phyloP scores from a whole-genome alignment of 1,140 invertebrate genomes.

The Triops cancriformis region DNA sequence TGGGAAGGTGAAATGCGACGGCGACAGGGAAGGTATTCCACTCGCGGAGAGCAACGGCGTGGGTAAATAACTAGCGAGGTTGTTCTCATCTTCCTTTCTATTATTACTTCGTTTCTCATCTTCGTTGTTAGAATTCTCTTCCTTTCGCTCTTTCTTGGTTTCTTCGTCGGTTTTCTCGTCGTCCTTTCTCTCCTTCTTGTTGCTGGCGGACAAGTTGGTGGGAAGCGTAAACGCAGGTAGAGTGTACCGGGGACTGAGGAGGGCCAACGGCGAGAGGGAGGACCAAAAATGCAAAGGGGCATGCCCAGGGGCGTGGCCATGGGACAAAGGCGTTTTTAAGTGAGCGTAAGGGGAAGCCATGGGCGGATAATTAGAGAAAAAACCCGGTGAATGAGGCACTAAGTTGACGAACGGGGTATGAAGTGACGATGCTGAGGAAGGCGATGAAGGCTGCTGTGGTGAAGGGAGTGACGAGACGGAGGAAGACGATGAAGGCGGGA shows the following conservation, averaged over 20 bases:
- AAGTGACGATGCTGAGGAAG: constrained; percentile 24
- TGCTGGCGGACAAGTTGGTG: not conserved
- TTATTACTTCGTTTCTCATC: not conserved
- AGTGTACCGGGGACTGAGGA: constrained; percentile 25
- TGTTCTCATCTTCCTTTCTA: not conserved
- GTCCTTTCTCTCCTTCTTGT: not conserved
- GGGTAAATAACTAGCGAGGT: constrained; percentile 8
- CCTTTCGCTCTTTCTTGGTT: constrained; percentile 12
- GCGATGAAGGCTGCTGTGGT: constrained; percentile 23
- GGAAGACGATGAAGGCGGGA: constrained; percentile 26
- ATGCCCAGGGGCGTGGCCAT: constrained; percentile 21
- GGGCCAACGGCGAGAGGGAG: constrained; percentile 27
- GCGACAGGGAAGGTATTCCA: constrained; percentile 22
- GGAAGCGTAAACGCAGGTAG: not conserved
- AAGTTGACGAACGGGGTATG: constrained; percentile 28
- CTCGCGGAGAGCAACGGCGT: constrained; percentile 17
- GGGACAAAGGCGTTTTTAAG: constrained; percentile 25
- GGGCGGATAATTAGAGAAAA: constrained; percentile 27
- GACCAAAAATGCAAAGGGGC: constrained; percentile 28
- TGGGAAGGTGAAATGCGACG: constrained; percentile 25
- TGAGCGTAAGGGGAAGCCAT: constrained; percentile 25
- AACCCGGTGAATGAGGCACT: constrained; percentile 25
- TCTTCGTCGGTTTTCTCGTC: constrained; percentile 15
- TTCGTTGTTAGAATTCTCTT: constrained; percentile 10
- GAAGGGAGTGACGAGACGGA: constrained; percentile 19